A percentile compares a stretch with the other conserved stretches of the same genome.
Evolutionary conservation across 1,140 invertebrate genomes (phyloP).

Genomic region (Heterodera carotae): DNA sequence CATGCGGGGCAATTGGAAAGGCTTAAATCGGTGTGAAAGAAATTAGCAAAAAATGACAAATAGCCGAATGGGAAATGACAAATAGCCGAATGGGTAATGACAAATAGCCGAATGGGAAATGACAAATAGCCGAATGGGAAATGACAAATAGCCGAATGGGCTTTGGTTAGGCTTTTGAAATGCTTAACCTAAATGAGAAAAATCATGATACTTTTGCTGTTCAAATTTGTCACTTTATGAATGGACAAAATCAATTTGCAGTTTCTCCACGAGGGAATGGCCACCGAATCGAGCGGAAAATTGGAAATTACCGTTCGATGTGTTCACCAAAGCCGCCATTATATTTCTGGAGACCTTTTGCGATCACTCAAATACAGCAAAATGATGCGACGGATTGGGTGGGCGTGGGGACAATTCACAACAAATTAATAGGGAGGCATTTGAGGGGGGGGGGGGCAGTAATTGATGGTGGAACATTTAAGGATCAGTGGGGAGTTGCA

Average conservation of each 20-base stretch:
- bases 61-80: no score
- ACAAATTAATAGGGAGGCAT: neutral
- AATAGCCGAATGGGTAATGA: no score
- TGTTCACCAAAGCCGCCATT: constrained; percentile 13
- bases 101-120: no score
- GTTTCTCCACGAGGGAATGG: neutral
- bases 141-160: no score
- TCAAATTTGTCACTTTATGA: no score
- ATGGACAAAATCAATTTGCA: neutral
- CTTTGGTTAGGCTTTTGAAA: no score
- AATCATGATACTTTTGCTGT: no score
- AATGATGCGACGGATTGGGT: constrained; percentile 18
- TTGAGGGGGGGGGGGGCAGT: neutral
- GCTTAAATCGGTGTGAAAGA: neutral
- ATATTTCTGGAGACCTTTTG: constrained; percentile 5
- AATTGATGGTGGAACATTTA: neutral
- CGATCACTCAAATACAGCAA: constrained; percentile 20
- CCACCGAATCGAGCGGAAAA: neutral
- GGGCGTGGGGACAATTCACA: neutral
- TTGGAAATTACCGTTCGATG: constrained; percentile 10
- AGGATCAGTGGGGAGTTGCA: constrained; percentile 18
- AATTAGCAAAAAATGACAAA: neutral
- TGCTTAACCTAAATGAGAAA: no score
- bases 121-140: no score
- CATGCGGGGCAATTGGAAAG: neutral